A percentile compares a stretch with the other conserved stretches of the same genome.
Evolutionary conservation across 2,113 vertebrate genomes (phyloP).

Genomic region (Ictalurus punctatus): DNA sequence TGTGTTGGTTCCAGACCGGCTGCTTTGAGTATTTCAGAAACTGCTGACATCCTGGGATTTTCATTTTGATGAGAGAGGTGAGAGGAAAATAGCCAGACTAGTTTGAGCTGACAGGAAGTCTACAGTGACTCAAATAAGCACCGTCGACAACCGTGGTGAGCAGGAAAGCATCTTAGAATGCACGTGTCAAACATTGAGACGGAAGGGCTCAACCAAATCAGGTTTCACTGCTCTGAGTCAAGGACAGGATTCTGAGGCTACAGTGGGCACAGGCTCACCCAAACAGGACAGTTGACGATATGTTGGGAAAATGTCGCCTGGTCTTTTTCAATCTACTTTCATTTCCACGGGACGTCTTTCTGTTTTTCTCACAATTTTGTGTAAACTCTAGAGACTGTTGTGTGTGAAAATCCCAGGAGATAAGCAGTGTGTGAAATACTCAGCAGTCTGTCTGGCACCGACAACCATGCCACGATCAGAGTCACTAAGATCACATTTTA

Average conservation of each 20-base stretch:
- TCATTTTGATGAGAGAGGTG: neutral
- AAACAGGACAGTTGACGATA: neutral
- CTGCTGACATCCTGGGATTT: neutral
- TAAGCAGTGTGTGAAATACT: neutral
- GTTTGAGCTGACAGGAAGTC: neutral
- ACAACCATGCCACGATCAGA: too few relatives aligned
- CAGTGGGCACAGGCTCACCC: neutral
- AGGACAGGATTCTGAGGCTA: neutral
- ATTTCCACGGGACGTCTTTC: neutral
- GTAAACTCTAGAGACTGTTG: neutral
- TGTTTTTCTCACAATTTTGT: neutral
- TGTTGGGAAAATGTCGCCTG: neutral
- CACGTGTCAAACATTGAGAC: neutral
- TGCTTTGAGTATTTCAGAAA: neutral
- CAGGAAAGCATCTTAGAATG: neutral
- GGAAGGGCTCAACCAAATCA: neutral
- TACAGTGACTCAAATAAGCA: neutral
- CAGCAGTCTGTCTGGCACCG: neutral
- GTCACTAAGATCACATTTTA: neutral
- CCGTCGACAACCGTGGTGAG: neutral
- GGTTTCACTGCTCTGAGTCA: neutral
- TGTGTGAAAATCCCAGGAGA: neutral
- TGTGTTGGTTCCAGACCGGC: neutral
- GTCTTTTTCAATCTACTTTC: neutral
- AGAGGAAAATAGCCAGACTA: slow-evolving; percentile 7